These are phyloP conservation scores for Drosophila cyrtoloma DNA, from an alignment of 2,888 invertebrate genomes.

Conservation along the genomic window DNA sequence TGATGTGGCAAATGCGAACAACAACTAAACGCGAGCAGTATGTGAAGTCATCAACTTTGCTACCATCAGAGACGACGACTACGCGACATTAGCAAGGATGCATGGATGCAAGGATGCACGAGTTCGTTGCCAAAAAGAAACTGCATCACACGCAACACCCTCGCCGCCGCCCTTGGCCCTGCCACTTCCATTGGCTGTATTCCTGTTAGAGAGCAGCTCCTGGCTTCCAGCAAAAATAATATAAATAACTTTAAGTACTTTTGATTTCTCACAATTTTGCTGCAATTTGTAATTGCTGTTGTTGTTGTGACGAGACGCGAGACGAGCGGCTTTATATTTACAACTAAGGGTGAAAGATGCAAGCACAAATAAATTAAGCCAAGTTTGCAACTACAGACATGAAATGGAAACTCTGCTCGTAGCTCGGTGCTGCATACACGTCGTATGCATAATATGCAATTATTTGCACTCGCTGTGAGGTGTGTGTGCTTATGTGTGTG, in stretches of 20 bases:
- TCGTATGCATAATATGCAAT: slow-evolving; percentile 70
- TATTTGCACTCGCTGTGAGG: slow-evolving; percentile 38
- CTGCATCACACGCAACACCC: background rate
- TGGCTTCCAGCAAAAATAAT: slow-evolving; percentile 48
- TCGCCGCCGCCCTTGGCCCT: background rate
- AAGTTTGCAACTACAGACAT: slow-evolving; percentile 31
- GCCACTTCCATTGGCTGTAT: background rate
- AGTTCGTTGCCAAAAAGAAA: slow-evolving; percentile 32
- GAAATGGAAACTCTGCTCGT: slow-evolving; percentile 21
- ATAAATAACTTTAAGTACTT: slow-evolving; percentile 64
- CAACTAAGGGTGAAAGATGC: slow-evolving; percentile 36
- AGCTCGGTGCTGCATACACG: slow-evolving; percentile 20
- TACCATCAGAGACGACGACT: slow-evolving; percentile 34
- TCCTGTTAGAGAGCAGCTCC: slow-evolving; percentile 18
- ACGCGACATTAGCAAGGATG: slow-evolving; percentile 19
- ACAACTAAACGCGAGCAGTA: slow-evolving; percentile 38
- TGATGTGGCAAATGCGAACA: slow-evolving; percentile 39
- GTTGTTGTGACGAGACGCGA: slow-evolving; percentile 27
- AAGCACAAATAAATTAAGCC: slow-evolving; percentile 52
- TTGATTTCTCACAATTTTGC: slow-evolving; percentile 72
- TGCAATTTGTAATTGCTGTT: slow-evolving; percentile 54
- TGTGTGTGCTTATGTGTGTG: background rate
- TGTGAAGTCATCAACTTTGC: slow-evolving; percentile 61
- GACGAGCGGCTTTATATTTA: slow-evolving; percentile 25
- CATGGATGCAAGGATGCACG: slow-evolving; percentile 13